Conservation (phyloP, 2,113 vertebrate genomes). For the Balaeniceps rex region DNA sequence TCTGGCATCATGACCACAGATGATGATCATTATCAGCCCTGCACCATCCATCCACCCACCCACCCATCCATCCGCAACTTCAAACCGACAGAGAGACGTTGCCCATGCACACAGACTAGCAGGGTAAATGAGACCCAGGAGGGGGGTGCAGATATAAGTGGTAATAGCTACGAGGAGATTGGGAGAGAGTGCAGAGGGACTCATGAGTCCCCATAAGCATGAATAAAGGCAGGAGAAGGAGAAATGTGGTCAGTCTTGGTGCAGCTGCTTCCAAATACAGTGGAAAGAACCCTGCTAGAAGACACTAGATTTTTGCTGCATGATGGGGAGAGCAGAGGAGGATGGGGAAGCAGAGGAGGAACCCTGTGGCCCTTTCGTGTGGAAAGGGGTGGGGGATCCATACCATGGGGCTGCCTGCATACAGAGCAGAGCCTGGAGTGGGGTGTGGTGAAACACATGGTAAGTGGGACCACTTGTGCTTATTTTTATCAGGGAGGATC, state of each 20-base stretch:
- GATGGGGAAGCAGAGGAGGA: background rate
- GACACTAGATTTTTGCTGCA: background rate
- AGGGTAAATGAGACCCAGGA: background rate
- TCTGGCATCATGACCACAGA: background rate
- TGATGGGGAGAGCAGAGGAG: background rate
- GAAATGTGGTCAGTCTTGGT: background rate
- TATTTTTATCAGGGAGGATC: background rate
- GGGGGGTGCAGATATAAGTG: background rate
- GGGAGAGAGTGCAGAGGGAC: background rate
- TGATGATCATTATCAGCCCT: background rate
- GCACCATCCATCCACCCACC: background rate
- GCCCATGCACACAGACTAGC: background rate
- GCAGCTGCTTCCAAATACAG: background rate
- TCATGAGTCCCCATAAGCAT: background rate
- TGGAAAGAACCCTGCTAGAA: background rate
- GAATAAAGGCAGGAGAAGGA: background rate
- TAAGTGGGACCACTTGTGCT: background rate
- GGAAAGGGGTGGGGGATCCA: background rate
- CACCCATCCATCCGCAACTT: background rate
- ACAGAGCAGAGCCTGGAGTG: background rate
- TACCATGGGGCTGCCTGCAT: background rate
- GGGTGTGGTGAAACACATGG: background rate
- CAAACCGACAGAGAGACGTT: background rate
- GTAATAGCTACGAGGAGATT: background rate
- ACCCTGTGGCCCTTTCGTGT: background rate